Evolutionary conservation across 1,140 invertebrate genomes (phyloP).

Genomic region (Leptestheria dahalacensis): DNA sequence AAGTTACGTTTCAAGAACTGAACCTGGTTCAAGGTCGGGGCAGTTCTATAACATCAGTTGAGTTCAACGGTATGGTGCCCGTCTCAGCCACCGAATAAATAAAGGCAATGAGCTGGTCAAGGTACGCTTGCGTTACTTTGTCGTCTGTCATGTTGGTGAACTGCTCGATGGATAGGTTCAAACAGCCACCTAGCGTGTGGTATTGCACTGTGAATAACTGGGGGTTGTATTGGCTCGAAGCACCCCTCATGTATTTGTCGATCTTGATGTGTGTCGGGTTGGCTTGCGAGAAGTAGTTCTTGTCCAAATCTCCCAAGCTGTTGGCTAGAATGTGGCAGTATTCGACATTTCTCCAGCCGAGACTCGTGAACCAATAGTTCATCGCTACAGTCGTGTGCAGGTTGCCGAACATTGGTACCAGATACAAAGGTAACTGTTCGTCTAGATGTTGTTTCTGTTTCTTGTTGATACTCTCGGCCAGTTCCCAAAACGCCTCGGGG

Average conservation of each 20-base stretch:
- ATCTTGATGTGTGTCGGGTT: background rate
- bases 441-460: background rate
- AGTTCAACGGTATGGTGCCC: background rate
- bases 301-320: background rate
- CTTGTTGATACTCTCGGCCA: background rate
- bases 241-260: background rate
- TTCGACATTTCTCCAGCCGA: background rate
- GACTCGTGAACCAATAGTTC: background rate
- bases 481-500: background rate
- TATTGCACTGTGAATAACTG: background rate
- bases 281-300: background rate
- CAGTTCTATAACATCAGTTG: background rate
- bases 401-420: background rate
- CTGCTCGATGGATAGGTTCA: background rate
- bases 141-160: background rate
- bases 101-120: background rate
- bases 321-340: background rate
- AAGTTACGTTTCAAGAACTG: too few species aligned
- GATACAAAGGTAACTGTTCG: background rate
- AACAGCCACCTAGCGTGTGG: background rate
- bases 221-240: background rate
- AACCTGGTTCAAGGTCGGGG: too few species aligned
- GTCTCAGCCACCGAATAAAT: background rate
- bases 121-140: background rate
- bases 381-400: background rate